Evolutionary conservation across 2,113 vertebrate genomes (phyloP).

Genomic region (Sialia sialis): DNA sequence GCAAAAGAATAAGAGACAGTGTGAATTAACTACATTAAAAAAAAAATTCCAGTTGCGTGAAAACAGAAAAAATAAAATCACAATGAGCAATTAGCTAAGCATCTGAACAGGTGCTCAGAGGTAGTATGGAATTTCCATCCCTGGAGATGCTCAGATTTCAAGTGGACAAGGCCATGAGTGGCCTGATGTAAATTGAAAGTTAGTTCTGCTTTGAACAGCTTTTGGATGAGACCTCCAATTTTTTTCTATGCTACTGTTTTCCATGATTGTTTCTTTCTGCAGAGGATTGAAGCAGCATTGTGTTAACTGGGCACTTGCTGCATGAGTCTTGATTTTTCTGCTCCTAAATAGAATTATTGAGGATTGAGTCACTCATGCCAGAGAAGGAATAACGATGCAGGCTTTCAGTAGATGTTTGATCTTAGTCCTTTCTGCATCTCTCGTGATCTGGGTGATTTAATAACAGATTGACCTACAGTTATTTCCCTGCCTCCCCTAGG

Average conservation of each 20-base stretch:
- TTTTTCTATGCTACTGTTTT: neutral
- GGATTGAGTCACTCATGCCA: neutral
- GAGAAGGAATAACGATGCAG: neutral
- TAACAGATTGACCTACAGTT: neutral
- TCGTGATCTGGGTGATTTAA: neutral
- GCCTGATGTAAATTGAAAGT: neutral
- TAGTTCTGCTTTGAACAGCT: neutral
- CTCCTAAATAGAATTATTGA: neutral
- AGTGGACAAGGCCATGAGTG: neutral
- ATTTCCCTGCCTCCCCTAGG: conserved; percentile 52
- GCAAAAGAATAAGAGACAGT: neutral
- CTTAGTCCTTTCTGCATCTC: neutral
- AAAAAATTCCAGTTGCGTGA: neutral
- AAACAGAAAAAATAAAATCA: neutral
- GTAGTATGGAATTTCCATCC: neutral
- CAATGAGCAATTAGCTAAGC: neutral
- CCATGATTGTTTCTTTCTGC: neutral
- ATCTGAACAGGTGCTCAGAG: neutral
- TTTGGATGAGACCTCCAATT: neutral
- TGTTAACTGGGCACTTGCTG: neutral
- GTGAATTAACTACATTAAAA: neutral
- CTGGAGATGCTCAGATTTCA: neutral
- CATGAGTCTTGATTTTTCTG: neutral
- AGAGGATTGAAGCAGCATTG: neutral
- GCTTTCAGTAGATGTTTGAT: neutral